phyloP scores from a whole-genome alignment of 2,888 invertebrate genomes.

The Amiota minor region DNA sequence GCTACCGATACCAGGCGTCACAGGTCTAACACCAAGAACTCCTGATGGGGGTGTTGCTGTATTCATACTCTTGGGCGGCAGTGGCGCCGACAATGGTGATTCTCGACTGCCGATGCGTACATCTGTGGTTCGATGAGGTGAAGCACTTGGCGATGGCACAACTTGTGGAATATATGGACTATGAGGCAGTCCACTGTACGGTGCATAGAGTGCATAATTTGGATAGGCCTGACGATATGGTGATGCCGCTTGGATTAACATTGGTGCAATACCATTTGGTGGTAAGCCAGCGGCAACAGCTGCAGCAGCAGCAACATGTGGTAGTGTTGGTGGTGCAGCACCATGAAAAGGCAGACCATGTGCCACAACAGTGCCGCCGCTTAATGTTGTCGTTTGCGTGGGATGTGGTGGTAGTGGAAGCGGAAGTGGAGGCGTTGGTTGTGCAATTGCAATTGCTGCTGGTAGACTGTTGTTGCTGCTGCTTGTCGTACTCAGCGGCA shows the following conservation, averaged over 20 bases:
- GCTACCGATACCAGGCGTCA: slow-evolving; percentile 50
- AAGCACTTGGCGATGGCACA: slow-evolving; percentile 78
- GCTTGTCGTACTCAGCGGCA: slow-evolving; percentile 49
- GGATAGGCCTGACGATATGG: slow-evolving; percentile 73
- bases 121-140: slow-evolving; percentile 76
- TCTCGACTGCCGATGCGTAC: slow-evolving; percentile 73
- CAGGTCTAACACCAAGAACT: slow-evolving; percentile 48
- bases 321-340: slow-evolving; percentile 50
- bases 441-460: slow-evolving; percentile 21
- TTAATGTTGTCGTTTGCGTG: not conserved
- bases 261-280: slow-evolving; percentile 59
- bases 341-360: slow-evolving; percentile 55
- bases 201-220: slow-evolving; percentile 80
- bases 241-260: slow-evolving; percentile 67
- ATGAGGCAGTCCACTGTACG: slow-evolving; percentile 84
- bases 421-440: slow-evolving; percentile 1
- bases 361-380: slow-evolving; percentile 49
- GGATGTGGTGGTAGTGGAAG: not conserved
- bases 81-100: slow-evolving; percentile 57
- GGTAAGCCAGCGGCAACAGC: slow-evolving; percentile 61
- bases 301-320: slow-evolving; percentile 61
- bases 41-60: slow-evolving; percentile 42
- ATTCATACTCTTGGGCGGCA: slow-evolving; percentile 46
- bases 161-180: slow-evolving; percentile 81
- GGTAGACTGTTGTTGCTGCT: not conserved